These are phyloP conservation scores for Oophaga sylvatica DNA, from an alignment of 2,797 vertebrate genomes.

Conservation along the genomic window DNA sequence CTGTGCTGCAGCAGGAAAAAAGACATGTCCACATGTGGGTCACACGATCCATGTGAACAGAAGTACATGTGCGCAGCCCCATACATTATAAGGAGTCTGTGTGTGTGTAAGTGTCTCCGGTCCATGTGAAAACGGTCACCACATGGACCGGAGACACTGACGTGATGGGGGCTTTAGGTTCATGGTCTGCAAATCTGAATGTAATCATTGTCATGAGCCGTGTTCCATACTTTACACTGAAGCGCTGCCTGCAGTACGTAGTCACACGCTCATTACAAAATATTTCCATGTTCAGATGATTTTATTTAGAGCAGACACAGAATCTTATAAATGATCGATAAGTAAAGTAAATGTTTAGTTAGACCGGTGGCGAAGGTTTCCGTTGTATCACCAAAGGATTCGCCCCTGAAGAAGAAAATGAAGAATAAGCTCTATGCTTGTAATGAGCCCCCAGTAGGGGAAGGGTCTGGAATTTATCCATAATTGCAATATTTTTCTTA, in stretches of 20 bases:
- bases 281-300: neutral
- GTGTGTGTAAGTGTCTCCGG: too few species aligned
- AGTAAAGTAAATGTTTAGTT: neutral
- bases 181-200: too few species aligned
- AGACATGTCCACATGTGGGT: too few species aligned
- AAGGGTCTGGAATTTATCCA: neutral
- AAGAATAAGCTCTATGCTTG: neutral
- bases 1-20: too few species aligned
- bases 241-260: neutral
- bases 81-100: too few species aligned
- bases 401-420: neutral
- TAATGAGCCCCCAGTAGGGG: neutral
- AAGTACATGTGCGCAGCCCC: too few species aligned
- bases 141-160: too few species aligned
- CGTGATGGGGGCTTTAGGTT: too few species aligned
- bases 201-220: too few species aligned
- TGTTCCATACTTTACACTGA: neutral
- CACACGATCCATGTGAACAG: too few species aligned
- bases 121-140: too few species aligned
- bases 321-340: neutral
- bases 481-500: neutral
- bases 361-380: too few species aligned
- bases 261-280: neutral
- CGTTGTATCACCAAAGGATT: neutral
- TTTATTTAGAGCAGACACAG: neutral